phyloP scores from a whole-genome alignment of 35 echinoderm and acorn worm genomes.

The Antedon bifida region DNA sequence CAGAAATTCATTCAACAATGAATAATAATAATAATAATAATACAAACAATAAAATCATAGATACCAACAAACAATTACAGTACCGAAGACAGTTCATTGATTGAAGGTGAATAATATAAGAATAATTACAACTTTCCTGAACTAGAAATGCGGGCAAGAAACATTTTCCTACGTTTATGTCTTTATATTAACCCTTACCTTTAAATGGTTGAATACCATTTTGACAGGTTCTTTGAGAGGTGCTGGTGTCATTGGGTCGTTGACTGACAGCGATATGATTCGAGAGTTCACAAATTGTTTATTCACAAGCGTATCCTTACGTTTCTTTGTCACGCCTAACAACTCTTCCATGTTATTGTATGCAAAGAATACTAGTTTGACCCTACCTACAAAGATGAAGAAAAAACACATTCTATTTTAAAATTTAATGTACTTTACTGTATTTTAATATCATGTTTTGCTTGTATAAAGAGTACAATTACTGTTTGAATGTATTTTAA shows the following conservation, averaged over 20 bases:
- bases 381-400: constrained; percentile 29
- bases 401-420: background rate
- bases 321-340: constrained; percentile 7
- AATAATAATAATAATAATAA: no score
- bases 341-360: constrained; percentile 73
- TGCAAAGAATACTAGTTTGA: constrained; percentile 61
- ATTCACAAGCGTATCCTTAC: background rate
- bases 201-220: constrained; percentile 45
- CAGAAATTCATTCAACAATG: no score
- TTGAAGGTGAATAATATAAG: no score
- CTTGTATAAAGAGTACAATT: background rate
- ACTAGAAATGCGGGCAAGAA: no score
- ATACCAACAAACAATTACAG: no score
- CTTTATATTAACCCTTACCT: background rate
- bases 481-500: no score
- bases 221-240: constrained; percentile 36
- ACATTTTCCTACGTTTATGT: no score
- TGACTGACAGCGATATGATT: constrained; percentile 64
- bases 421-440: background rate
- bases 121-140: no score
- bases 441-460: background rate
- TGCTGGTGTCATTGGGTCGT: constrained; percentile 16
- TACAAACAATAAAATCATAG: no score
- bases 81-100: no score
- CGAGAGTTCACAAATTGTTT: constrained; percentile 58